Evolutionary conservation across 2,797 vertebrate species (phyloP), one percentile per base, ranked within the genome.

Genomic region (Eleutherodactylus coqui): DNA sequence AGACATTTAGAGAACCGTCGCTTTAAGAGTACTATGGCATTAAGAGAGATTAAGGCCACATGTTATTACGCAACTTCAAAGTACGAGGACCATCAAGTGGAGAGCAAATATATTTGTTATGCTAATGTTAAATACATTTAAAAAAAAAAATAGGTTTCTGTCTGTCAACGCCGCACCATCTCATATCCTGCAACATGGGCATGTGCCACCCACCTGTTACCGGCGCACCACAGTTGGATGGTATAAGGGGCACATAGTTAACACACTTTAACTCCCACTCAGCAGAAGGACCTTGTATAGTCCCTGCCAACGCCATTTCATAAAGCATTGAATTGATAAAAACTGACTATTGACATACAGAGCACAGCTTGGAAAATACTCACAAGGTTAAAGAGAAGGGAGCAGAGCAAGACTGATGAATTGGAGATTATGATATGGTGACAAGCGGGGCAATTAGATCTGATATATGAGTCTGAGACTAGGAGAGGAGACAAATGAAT

Each of bases 361-460:
- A n/a, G 67, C 34, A 43, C 3, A 13, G 24, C 36, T 43, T 27
- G 69, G 69, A 43, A 72, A 72, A 43, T 14, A 0, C 69, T 72
- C 21, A 14, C 69, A 72, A 55, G 29, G 75, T 77, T 36, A 77
- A 77, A 24, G 19, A 75, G 21, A 13, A 41, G 24, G 19, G 49
- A 58, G 8, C 17, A 36, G 47, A 17, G 53, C 36, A 60, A 55
- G 16, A 24, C 17, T 77, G 75, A 77, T 77, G 47, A 9, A 77
- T 58, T 24, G 75, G 32, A 55, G 47, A 53, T 34, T 77, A 38
- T 17, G 17, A 16, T n/a, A 76, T 36, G 9, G 27, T 6, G 49
- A 77, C 75, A 58, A 55, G 49, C 21, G 2, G 32, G 75, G 32
- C 51, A 77, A 77, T 77, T 77, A 77, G 9, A 55, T 13, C 69